Percentiles rank a stretch among this genome's conserved stretches.
Evolutionary conservation across 1,140 invertebrate genomes (phyloP).

Genomic region (Drosophila novamexicana): DNA sequence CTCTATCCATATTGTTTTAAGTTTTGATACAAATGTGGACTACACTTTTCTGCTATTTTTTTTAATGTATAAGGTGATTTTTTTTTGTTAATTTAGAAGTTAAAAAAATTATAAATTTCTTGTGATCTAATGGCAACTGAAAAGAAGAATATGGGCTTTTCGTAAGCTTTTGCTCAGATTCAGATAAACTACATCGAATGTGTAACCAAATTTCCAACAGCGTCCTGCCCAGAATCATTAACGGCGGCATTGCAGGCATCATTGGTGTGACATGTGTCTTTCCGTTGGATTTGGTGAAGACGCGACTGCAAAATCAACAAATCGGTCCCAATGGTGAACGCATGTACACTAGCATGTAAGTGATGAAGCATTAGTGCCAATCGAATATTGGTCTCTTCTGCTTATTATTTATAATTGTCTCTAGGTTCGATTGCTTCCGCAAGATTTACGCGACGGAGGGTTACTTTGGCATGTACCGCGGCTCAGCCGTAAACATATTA

Average conservation of each 20-base stretch:
- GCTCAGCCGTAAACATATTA: conserved; percentile 98
- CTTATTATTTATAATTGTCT: conserved; percentile 8
- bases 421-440: conserved; percentile 96
- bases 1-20: no score
- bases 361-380: conserved; percentile 51
- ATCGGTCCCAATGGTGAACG: conserved; percentile 94
- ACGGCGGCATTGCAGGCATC: conserved; percentile 99
- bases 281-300: conserved; percentile 99
- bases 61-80: no score
- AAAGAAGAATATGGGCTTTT: no score
- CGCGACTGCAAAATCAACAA: conserved; percentile 97
- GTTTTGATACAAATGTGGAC: no score
- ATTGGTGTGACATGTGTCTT: conserved; percentile 99
- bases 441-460: conserved; percentile 97
- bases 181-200: no score
- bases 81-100: no score
- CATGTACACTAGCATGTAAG: conserved; percentile 98
- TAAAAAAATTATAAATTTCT: no score
- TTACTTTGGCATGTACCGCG: conserved; percentile 99
- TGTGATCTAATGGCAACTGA: no score
- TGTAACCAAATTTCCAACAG: conserved; percentile 84
- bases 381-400: neutral
- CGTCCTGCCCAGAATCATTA: conserved; percentile 97
- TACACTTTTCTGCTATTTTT: no score
- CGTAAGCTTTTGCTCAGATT: no score